A percentile compares a stretch with the other conserved stretches of the same genome.
These are phyloP conservation scores for Teleogryllus oceanicus DNA, from an alignment of 2,888 invertebrate genomes.

Conservation along the genomic window DNA sequence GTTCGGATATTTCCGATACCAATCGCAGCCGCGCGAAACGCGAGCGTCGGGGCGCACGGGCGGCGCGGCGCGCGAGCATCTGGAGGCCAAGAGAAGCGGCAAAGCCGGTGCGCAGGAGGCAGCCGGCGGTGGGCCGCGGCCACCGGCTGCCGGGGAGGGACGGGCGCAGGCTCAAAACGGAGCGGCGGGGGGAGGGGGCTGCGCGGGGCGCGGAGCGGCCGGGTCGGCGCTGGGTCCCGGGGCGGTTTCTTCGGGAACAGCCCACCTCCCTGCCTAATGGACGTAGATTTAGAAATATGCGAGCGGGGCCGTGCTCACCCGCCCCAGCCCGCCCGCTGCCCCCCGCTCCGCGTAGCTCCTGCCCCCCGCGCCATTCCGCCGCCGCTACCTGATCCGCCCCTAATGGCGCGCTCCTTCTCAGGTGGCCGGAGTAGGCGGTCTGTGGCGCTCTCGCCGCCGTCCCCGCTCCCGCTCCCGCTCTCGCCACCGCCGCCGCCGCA, in stretches of 20 bases:
- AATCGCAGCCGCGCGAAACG: neutral
- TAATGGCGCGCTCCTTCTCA: slow-evolving; percentile 3
- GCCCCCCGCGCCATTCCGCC: neutral
- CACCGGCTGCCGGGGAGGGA: neutral
- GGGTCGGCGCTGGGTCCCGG: neutral
- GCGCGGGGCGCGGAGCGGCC: neutral
- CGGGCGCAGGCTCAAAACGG: neutral
- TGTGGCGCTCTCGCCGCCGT: too few relatives aligned
- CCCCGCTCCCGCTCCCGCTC: too few relatives aligned
- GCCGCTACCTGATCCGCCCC: neutral
- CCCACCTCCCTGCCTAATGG: neutral
- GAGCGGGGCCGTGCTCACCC: neutral
- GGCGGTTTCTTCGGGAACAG: neutral
- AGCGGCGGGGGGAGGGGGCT: neutral
- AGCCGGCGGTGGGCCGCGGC: neutral
- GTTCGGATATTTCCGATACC: neutral
- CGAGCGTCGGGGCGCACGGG: neutral
- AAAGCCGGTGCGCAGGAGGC: neutral
- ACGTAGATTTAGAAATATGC: slow-evolving; percentile 2
- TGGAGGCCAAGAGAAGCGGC: neutral
- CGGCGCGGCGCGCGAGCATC: neutral
- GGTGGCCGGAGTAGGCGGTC: neutral
- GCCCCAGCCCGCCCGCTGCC: neutral
- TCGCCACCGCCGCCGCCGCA: neutral
- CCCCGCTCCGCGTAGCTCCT: neutral